These are phyloP conservation scores for Aphis gossypii DNA, from an alignment of 1,140 invertebrate species.

Conservation along the genomic window DNA sequence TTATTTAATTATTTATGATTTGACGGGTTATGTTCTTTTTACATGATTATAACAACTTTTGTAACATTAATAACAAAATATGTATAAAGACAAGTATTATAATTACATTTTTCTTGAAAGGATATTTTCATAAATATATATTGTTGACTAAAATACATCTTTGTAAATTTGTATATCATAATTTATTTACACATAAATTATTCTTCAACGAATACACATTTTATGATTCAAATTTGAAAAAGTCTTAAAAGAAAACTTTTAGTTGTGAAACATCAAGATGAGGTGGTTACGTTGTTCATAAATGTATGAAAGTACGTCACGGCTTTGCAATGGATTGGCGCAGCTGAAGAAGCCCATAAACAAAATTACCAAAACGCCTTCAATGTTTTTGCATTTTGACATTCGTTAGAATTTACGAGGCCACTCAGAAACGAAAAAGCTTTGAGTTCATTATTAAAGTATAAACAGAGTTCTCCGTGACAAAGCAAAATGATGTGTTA, in stretches of 20 bases:
- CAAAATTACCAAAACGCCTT: conserved; percentile 45
- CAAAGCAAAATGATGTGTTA: conserved; percentile 32
- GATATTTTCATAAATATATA: background rate
- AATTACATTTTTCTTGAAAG: background rate
- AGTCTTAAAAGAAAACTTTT: conserved; percentile 37
- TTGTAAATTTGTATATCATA: background rate
- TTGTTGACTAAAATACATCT: background rate
- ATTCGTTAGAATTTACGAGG: conserved; percentile 37
- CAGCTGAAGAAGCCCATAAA: conserved; percentile 43
- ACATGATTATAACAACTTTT: no score
- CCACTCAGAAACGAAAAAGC: conserved; percentile 21
- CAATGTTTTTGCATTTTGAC: conserved; percentile 35
- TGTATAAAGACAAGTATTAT: no score
- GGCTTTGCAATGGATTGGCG: background rate
- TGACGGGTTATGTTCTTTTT: no score
- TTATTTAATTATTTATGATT: no score
- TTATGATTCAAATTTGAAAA: background rate
- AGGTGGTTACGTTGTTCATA: background rate
- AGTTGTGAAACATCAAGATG: background rate
- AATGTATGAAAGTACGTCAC: background rate
- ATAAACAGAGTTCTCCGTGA: conserved; percentile 26
- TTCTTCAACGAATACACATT: background rate
- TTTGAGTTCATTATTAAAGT: conserved; percentile 32
- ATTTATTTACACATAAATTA: conserved; percentile 3
- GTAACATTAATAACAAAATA: no score